Percentiles rank a stretch among this genome's conserved stretches.
Evolutionary conservation across 2,113 vertebrate genomes (phyloP).

Genomic region (Zosterops hypoxanthus): DNA sequence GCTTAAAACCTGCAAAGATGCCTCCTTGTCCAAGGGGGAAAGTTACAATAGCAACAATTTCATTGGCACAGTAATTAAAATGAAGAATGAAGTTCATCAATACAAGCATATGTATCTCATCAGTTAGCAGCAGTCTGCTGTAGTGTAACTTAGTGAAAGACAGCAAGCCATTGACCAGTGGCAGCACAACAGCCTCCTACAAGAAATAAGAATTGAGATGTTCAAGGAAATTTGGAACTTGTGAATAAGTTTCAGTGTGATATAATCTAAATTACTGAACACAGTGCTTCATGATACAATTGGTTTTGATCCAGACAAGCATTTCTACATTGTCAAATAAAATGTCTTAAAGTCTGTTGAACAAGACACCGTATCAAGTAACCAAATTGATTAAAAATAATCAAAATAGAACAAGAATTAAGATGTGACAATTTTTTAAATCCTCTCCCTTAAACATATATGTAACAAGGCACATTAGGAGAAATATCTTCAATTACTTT

Average conservation of each 20-base stretch:
- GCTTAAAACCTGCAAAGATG: neutral
- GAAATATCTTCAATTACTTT: slow-evolving; percentile 15
- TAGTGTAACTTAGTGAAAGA: neutral
- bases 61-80: neutral
- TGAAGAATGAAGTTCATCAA: neutral
- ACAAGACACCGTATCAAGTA: neutral
- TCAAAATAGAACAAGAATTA: neutral
- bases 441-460: neutral
- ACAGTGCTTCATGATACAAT: accelerated
- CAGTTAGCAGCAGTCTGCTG: neutral
- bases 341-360: neutral
- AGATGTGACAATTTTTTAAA: neutral
- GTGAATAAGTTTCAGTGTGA: neutral
- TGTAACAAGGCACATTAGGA: slow-evolving; percentile 49
- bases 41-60: neutral
- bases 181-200: neutral
- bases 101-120: neutral
- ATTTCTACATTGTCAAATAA: neutral
- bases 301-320: neutral
- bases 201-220: neutral
- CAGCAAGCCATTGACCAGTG: neutral
- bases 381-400: neutral
- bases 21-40: neutral
- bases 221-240: neutral
- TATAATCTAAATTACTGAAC: neutral